Evolutionary conservation across 2,888 invertebrate species (phyloP).

Genomic region (Flabesymbios commensalis): DNA sequence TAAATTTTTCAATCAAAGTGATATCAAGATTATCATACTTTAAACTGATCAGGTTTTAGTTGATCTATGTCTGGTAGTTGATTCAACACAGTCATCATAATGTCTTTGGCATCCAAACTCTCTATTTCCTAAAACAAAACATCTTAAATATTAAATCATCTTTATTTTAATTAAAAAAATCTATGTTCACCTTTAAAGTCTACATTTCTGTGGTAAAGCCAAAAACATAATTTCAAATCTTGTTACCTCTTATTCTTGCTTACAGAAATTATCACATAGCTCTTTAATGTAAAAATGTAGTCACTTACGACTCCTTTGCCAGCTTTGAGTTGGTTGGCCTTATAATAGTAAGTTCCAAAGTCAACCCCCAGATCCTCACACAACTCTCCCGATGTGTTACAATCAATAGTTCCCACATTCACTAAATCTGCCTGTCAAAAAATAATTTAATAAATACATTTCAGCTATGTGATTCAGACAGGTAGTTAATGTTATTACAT

Average conservation of each 20-base stretch:
- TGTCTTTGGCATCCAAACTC: constrained; percentile 64
- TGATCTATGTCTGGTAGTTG: constrained; percentile 69
- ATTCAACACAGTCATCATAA: constrained; percentile 67
- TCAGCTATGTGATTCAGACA: too few relatives aligned
- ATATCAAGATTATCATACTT: too few relatives aligned
- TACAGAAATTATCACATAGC: too few relatives aligned
- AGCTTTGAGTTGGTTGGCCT: constrained; percentile 37
- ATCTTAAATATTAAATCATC: neutral
- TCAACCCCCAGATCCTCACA: constrained; percentile 63
- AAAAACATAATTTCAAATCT: too few relatives aligned
- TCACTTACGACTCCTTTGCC: constrained; percentile 43
- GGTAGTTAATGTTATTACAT: neutral
- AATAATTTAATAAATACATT: too few relatives aligned
- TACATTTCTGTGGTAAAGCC: too few relatives aligned
- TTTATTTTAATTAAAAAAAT: neutral
- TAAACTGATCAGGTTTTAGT: constrained; percentile 67
- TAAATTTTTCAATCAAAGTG: too few relatives aligned
- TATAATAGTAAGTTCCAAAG: constrained; percentile 61
- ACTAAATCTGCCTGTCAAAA: constrained; percentile 61
- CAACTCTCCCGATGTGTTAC: constrained; percentile 59
- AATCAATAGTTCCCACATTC: constrained; percentile 66
- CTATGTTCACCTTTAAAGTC: neutral
- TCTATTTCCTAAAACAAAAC: constrained; percentile 52
- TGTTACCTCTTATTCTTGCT: too few relatives aligned
- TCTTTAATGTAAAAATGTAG: too few relatives aligned